phyloP scores from a whole-genome alignment of 2,797 vertebrate genomes.

The Nothura maculosa region DNA sequence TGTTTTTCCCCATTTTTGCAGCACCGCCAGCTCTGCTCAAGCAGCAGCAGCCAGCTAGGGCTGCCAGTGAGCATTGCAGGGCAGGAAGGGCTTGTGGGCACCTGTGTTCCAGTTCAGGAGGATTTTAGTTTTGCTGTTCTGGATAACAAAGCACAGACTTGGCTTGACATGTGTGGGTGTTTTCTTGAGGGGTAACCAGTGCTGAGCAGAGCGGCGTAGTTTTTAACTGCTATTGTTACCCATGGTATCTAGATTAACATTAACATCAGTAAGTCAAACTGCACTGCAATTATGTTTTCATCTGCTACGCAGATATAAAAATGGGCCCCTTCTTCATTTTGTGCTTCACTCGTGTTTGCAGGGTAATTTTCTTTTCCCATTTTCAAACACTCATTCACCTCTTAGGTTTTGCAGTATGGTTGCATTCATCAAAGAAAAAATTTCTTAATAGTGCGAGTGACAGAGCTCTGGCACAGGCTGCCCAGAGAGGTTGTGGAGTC shows the following conservation, averaged over 20 bases:
- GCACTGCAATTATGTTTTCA: constrained; percentile 48
- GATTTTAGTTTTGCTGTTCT: neutral
- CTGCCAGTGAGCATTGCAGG: neutral
- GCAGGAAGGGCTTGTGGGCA: neutral
- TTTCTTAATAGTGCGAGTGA: too few relatives aligned
- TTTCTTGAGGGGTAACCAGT: rapidly evolving
- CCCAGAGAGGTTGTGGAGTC: too few relatives aligned
- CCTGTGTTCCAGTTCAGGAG: rapidly evolving
- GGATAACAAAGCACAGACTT: rapidly evolving
- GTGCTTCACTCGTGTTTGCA: neutral
- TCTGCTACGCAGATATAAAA: neutral
- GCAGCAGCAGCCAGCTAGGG: neutral
- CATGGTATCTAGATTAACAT: neutral
- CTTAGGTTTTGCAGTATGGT: neutral
- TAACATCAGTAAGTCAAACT: neutral
- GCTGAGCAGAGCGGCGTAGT: neutral
- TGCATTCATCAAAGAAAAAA: neutral
- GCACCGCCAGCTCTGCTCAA: neutral
- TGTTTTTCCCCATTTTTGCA: neutral
- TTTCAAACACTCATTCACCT: neutral
- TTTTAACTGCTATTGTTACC: neutral
- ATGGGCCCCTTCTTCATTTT: neutral
- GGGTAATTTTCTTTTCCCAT: constrained; percentile 30
- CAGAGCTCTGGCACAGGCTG: too few relatives aligned
- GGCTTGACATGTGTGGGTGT: neutral